These are phyloP conservation scores for Choloepus didactylus DNA, from an alignment of 2,797 vertebrate genomes.

Conservation along the genomic window DNA sequence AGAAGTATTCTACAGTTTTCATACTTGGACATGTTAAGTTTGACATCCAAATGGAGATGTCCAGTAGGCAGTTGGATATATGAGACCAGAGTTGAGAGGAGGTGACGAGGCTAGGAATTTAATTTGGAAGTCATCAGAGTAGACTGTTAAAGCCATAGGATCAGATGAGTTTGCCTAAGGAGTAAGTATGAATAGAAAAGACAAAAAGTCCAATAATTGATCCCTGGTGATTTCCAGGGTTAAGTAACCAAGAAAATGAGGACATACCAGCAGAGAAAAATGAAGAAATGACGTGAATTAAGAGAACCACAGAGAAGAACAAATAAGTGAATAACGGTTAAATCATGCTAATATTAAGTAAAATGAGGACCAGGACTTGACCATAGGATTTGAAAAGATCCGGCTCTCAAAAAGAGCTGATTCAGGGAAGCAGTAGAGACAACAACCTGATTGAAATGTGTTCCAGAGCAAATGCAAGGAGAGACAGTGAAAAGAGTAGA, in stretches of 20 bases:
- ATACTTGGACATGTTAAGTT: background rate
- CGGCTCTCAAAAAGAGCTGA: background rate
- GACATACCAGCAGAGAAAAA: background rate
- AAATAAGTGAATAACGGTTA: background rate
- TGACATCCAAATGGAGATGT: background rate
- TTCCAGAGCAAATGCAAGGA: background rate
- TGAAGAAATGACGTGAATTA: background rate
- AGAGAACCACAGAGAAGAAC: background rate
- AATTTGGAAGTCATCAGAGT: background rate
- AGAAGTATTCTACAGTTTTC: background rate
- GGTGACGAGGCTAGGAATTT: background rate
- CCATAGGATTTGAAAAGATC: background rate
- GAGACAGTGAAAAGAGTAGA: background rate
- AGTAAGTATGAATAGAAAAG: background rate
- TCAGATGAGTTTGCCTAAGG: background rate
- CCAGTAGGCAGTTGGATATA: background rate
- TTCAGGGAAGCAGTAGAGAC: background rate
- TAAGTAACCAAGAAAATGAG: background rate
- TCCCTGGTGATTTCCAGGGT: background rate
- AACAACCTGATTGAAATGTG: background rate
- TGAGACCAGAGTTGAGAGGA: background rate
- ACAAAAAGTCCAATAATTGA: background rate
- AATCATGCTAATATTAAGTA: background rate
- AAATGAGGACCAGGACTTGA: background rate
- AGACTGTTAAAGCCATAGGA: background rate